Conservation (phyloP, 1,140 invertebrate genomes). For the Halictus rubicundus region DNA sequence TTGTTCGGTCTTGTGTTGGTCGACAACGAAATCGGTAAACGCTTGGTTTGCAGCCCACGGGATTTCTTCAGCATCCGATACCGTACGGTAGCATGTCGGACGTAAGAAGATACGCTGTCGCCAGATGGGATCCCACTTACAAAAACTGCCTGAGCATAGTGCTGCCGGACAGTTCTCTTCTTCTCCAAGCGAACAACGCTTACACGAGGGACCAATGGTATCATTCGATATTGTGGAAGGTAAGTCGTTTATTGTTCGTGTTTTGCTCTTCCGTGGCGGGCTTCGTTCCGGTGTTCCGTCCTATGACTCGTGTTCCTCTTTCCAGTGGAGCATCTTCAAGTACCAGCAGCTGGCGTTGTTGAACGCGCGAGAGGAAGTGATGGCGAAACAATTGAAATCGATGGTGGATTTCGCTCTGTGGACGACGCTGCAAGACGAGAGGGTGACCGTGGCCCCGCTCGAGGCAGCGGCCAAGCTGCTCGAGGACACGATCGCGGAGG, state of each 20-base stretch:
- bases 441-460: constrained; percentile 87
- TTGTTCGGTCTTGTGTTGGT: no score
- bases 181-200: constrained; percentile 90
- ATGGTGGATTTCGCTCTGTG: constrained; percentile 90
- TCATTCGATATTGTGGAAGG: constrained; percentile 92
- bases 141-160: constrained; percentile 91
- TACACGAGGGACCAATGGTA: constrained; percentile 93
- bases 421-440: constrained; percentile 90
- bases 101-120: constrained; percentile 85
- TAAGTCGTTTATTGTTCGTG: constrained; percentile 74
- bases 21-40: no score
- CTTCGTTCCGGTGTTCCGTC: no score
- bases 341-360: constrained; percentile 87
- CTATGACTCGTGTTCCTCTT: neutral
- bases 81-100: constrained; percentile 90
- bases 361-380: constrained; percentile 86
- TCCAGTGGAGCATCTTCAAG: constrained; percentile 90
- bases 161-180: constrained; percentile 88
- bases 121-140: constrained; percentile 89
- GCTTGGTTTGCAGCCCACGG: constrained; percentile 84
- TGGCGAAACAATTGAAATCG: constrained; percentile 91
- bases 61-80: constrained; percentile 87
- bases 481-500: constrained; percentile 78
- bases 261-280: no score
- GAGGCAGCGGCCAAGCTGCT: constrained; percentile 88